Conservation (phyloP, 1,140 invertebrate genomes). For the Pogonomyrmex californicus region DNA sequence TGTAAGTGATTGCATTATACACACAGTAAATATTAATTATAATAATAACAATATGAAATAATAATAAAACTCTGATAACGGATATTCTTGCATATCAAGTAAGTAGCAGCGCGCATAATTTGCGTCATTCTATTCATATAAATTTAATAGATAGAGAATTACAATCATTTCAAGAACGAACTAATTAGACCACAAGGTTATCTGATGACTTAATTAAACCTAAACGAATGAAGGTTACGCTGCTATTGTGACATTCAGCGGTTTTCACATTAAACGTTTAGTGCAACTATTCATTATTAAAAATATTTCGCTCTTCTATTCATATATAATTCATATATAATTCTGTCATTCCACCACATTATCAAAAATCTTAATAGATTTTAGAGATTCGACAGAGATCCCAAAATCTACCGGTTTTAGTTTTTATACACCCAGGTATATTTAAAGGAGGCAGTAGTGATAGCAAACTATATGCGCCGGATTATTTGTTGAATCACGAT, state of each 20-base stretch:
- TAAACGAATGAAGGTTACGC: constrained; percentile 68
- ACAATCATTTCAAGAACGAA: constrained; percentile 39
- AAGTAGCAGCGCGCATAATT: not conserved
- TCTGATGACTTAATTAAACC: constrained; percentile 75
- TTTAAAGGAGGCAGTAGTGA: constrained; percentile 86
- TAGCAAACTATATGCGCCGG: constrained; percentile 81
- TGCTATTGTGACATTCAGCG: constrained; percentile 31
- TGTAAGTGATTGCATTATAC: constrained; percentile 73
- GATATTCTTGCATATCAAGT: not conserved
- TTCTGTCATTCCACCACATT: not conserved
- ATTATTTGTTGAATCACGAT: constrained; percentile 86
- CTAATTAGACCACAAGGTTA: constrained; percentile 72
- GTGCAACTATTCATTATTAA: not conserved
- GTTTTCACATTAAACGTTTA: not conserved
- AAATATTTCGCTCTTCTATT: not conserved
- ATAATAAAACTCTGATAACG: not conserved
- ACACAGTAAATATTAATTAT: not conserved
- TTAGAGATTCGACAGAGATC: not conserved
- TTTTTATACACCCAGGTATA: constrained; percentile 87
- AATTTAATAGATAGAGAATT: not conserved
- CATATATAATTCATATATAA: not conserved
- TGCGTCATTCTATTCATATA: not conserved
- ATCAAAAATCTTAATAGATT: constrained; percentile 8
- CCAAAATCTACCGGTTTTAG: constrained; percentile 86
- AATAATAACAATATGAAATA: not conserved